A percentile compares a stretch with the other conserved stretches of the same genome.
These are phyloP conservation scores for Kryphioiulus occultus DNA, from an alignment of 2,888 invertebrate species.

Conservation along the genomic window DNA sequence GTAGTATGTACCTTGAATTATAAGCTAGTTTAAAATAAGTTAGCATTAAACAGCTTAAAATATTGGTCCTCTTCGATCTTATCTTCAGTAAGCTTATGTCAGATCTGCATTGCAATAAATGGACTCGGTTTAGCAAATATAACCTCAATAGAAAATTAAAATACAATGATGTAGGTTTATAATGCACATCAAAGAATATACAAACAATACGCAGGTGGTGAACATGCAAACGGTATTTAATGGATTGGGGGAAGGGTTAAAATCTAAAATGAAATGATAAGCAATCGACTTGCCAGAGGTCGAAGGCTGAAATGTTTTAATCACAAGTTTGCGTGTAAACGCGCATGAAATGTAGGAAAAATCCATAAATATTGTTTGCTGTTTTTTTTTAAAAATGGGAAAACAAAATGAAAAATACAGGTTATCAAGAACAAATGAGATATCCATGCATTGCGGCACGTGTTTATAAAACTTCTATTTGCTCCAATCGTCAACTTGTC, in stretches of 20 bases:
- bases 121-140: not conserved
- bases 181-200: not conserved
- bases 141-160: not conserved
- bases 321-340: not conserved
- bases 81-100: no score
- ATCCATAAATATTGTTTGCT: not conserved
- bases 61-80: no score
- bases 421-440: not conserved
- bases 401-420: not conserved
- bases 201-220: not conserved
- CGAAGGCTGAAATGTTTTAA: not conserved
- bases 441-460: not conserved
- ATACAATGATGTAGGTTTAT: not conserved
- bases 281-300: not conserved
- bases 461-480: not conserved
- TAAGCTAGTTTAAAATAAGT: no score
- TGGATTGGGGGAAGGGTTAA: not conserved
- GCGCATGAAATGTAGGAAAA: not conserved
- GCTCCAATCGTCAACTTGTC: not conserved
- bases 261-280: not conserved
- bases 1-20: no score
- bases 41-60: no score
- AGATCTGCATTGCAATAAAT: not conserved
- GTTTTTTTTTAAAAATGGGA: not conserved
- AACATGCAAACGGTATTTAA: not conserved